Conservation (phyloP, 2,113 vertebrate species). For the Orycteropus afer region DNA sequence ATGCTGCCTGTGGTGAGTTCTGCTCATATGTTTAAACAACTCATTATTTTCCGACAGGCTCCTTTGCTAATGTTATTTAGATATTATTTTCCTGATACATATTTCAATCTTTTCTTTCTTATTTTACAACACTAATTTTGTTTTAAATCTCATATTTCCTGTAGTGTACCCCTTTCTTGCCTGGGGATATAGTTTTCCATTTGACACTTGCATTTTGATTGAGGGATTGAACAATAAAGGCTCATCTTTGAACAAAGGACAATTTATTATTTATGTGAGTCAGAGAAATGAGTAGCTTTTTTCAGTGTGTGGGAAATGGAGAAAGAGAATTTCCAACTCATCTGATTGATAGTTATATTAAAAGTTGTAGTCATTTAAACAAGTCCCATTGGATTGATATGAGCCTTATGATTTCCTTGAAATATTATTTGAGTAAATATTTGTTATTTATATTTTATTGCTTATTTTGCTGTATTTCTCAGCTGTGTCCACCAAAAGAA, state of each 20-base stretch:
- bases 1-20: conserved; percentile 61
- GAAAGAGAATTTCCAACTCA: conserved; percentile 77
- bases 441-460: conserved; percentile 72
- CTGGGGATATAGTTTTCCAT: conserved; percentile 78
- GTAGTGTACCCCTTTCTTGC: conserved; percentile 58
- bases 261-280: conserved; percentile 84
- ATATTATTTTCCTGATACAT: conserved; percentile 60
- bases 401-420: conserved; percentile 64
- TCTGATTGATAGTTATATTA: conserved; percentile 85
- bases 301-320: conserved; percentile 71
- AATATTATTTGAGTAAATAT: conserved; percentile 79
- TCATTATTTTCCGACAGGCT: conserved; percentile 41
- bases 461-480: conserved; percentile 68
- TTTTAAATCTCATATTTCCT: conserved; percentile 66
- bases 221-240: conserved; percentile 69
- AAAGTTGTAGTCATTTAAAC: conserved; percentile 80
- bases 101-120: conserved; percentile 63
- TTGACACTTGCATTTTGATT: conserved; percentile 82
- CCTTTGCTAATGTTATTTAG: conserved; percentile 58
- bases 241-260: conserved; percentile 81
- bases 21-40: conserved; percentile 1
- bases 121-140: conserved; percentile 71
- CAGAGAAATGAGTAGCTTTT: conserved; percentile 74
- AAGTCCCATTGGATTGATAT: conserved; percentile 72
- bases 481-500: conserved; percentile 76